Conservation (phyloP, 2,888 invertebrate species). For the Melanotus villosus region DNA sequence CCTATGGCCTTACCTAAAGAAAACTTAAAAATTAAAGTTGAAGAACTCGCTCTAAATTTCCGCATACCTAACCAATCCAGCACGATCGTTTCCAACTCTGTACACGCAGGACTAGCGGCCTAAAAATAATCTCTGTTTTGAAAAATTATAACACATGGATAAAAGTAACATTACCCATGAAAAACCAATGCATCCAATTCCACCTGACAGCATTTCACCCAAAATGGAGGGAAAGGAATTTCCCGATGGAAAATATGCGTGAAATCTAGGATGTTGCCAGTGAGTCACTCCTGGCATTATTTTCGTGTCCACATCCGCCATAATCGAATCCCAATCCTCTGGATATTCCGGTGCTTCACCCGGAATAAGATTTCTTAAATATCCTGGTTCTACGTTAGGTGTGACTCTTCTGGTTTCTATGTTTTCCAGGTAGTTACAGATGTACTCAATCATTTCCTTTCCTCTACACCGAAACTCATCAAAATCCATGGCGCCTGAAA, state of each 20-base stretch:
- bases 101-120: slow-evolving; percentile 98
- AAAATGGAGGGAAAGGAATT: slow-evolving; percentile 97
- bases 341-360: slow-evolving; percentile 85
- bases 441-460: slow-evolving; percentile 95
- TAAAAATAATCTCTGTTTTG: slow-evolving; percentile 69
- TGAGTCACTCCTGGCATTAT: slow-evolving; percentile 97
- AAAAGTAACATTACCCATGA: slow-evolving; percentile 83
- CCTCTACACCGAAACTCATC: slow-evolving; percentile 89
- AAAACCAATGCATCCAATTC: slow-evolving; percentile 97
- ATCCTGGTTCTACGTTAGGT: slow-evolving; percentile 92
- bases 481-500: slow-evolving; percentile 79
- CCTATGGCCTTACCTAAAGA: slow-evolving; percentile 88
- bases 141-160: neutral
- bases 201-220: slow-evolving; percentile 96
- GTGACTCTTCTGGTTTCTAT: slow-evolving; percentile 86
- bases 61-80: slow-evolving; percentile 85
- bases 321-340: slow-evolving; percentile 89
- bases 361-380: slow-evolving; percentile 84
- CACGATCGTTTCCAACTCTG: slow-evolving; percentile 95
- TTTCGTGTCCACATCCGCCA: slow-evolving; percentile 90
- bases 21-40: slow-evolving; percentile 10
- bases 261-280: slow-evolving; percentile 99
- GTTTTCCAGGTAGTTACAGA: slow-evolving; percentile 90
- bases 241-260: slow-evolving; percentile 99
- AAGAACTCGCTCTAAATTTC: neutral